phyloP scores from a whole-genome alignment of 1,140 invertebrate species.

The Platyscapa corneri region DNA sequence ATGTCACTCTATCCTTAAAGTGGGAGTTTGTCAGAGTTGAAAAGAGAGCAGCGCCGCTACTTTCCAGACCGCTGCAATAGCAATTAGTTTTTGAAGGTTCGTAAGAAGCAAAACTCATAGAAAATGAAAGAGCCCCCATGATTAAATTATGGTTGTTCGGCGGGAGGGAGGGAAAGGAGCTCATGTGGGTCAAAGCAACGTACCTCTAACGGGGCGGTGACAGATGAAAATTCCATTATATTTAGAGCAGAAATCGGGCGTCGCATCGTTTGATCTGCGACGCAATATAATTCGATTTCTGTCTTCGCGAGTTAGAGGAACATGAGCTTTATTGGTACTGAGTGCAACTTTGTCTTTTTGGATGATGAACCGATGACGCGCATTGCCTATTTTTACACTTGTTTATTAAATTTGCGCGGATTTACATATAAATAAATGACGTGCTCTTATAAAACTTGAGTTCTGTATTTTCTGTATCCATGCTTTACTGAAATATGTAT shows the following conservation, averaged over 20 bases:
- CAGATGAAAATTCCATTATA: neutral
- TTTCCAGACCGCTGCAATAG: neutral
- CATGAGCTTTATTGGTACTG: neutral
- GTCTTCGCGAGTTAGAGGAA: neutral
- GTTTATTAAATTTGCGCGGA: no score
- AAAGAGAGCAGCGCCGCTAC: neutral
- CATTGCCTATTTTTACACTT: neutral
- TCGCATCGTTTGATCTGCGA: constrained; percentile 16
- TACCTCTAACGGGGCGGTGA: neutral
- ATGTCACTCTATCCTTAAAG: neutral
- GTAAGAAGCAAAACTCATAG: no score
- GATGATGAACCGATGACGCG: neutral
- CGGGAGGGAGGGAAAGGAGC: no score
- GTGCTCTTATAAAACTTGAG: no score
- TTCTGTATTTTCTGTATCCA: no score
- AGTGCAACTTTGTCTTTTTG: neutral
- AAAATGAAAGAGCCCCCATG: no score
- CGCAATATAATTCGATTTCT: constrained; percentile 20
- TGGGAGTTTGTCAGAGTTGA: no score
- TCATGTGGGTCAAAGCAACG: neutral
- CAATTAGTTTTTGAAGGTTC: no score
- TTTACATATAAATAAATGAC: neutral
- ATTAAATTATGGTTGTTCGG: no score
- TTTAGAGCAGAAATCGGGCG: neutral
- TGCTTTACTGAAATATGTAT: no score